Evolutionary conservation across 2,113 vertebrate species (phyloP).

Genomic region (Reinhardtius hippoglossoides): DNA sequence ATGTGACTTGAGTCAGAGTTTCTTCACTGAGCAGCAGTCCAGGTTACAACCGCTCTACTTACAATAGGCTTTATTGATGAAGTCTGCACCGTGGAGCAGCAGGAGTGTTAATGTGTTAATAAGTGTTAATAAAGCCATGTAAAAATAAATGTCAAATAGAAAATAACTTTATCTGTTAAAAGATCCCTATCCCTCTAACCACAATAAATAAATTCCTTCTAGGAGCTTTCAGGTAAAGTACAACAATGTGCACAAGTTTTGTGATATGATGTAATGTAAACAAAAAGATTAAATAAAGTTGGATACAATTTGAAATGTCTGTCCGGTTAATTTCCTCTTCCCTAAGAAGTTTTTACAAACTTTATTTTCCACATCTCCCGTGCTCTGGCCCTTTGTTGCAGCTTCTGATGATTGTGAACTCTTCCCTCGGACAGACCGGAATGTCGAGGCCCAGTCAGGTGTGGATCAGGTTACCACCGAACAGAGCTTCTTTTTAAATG

Average conservation of each 20-base stretch:
- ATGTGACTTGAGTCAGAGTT: slow-evolving; percentile 85
- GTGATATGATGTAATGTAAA: slow-evolving; percentile 24
- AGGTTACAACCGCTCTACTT: background rate
- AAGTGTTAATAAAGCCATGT: slow-evolving; percentile 15
- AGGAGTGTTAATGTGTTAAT: slow-evolving; percentile 26
- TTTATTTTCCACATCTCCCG: slow-evolving; percentile 2
- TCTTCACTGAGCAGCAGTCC: slow-evolving; percentile 58
- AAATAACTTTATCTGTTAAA: slow-evolving; percentile 32
- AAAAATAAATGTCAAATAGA: background rate
- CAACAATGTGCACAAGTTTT: slow-evolving; percentile 43
- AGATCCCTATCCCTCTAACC: slow-evolving; percentile 43
- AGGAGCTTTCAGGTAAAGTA: slow-evolving; percentile 38
- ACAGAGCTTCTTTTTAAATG: slow-evolving; percentile 85
- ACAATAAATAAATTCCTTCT: slow-evolving; percentile 50
- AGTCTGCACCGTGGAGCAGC: background rate
- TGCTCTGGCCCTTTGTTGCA: slow-evolving; percentile 38
- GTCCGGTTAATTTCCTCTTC: slow-evolving; percentile 22
- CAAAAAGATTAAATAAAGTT: slow-evolving; percentile 59
- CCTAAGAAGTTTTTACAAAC: background rate
- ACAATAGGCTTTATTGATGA: background rate
- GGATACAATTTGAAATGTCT: slow-evolving; percentile 18
- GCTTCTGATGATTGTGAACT: slow-evolving; percentile 73
- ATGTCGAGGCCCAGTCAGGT: slow-evolving; percentile 78
- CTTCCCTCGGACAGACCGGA: slow-evolving; percentile 69
- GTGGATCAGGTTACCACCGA: slow-evolving; percentile 83